A percentile compares a stretch with the other conserved stretches of the same genome.
These are phyloP conservation scores for Diabrotica balteata DNA, from an alignment of 2,888 invertebrate species.

Conservation along the genomic window DNA sequence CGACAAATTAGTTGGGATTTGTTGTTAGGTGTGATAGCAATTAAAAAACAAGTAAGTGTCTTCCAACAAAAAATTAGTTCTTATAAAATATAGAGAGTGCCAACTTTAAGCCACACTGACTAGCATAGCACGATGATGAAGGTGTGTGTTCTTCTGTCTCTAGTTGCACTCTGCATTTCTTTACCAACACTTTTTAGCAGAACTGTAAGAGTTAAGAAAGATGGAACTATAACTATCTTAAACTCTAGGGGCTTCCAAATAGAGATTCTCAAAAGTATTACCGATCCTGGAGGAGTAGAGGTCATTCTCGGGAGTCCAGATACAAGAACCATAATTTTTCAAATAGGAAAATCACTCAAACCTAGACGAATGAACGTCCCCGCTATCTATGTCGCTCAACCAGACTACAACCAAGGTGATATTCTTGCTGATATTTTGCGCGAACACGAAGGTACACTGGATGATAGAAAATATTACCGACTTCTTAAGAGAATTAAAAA, in stretches of 20 bases:
- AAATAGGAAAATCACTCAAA: conserved; percentile 19
- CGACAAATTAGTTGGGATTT: too few species aligned
- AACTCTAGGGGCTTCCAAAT: conserved; percentile 28
- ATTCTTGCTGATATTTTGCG: conserved; percentile 32
- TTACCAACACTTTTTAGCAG: not conserved
- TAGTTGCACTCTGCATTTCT: not conserved
- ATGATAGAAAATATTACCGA: conserved; percentile 28
- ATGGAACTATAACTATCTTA: conserved; percentile 37
- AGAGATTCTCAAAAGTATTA: conserved; percentile 24
- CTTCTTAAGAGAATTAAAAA: conserved; percentile 33
- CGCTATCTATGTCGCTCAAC: too few species aligned
- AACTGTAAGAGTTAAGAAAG: conserved; percentile 31
- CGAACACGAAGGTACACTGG: conserved; percentile 35
- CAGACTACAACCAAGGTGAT: conserved; percentile 24
- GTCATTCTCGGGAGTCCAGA: conserved; percentile 34
- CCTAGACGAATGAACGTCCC: too few species aligned
- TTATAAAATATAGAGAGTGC: too few species aligned
- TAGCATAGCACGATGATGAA: conserved; percentile 7
- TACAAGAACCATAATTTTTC: conserved; percentile 29
- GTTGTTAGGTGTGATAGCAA: too few species aligned
- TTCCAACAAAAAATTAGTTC: too few species aligned
- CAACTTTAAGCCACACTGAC: conserved; percentile 4
- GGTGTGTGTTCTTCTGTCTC: conserved; percentile 10
- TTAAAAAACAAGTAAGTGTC: too few species aligned
- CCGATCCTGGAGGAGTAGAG: conserved; percentile 21